Conservation (phyloP, 2,113 vertebrate species). For the Phrynocephalus versicolor region DNA sequence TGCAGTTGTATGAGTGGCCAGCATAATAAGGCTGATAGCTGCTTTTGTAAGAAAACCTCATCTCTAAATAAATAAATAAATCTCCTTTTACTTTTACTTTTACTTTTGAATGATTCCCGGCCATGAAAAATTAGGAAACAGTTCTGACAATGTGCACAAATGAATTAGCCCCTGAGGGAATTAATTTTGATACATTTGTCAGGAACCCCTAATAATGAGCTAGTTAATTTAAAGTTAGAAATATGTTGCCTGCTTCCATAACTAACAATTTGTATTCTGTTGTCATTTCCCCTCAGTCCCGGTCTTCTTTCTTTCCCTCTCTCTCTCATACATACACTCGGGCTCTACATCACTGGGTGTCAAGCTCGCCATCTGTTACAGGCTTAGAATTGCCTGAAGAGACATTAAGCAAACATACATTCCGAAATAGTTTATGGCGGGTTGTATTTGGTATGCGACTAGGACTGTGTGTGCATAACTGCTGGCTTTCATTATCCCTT, state of each 20-base stretch:
- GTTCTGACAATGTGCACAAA: slow-evolving; percentile 32
- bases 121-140: slow-evolving; percentile 31
- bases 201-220: slow-evolving; percentile 48
- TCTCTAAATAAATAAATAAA: background rate
- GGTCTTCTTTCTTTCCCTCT: background rate
- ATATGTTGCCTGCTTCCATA: slow-evolving; percentile 31
- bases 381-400: slow-evolving; percentile 8
- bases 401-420: background rate
- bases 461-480: slow-evolving; percentile 22
- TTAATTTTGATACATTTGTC: slow-evolving; percentile 46
- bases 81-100: background rate
- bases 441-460: background rate
- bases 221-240: slow-evolving; percentile 40
- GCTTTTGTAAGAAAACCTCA: background rate
- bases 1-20: background rate
- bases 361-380: slow-evolving; percentile 45
- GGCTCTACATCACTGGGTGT: slow-evolving; percentile 22
- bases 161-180: slow-evolving; percentile 28
- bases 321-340: background rate
- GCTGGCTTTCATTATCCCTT: background rate
- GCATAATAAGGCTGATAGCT: background rate
- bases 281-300: slow-evolving; percentile 3
- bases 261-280: slow-evolving; percentile 41
- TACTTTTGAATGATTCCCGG: background rate
- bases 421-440: background rate